These are phyloP conservation scores for Petrocephalus schoutedeni DNA, from an alignment of 2,797 vertebrate species.

Conservation along the genomic window DNA sequence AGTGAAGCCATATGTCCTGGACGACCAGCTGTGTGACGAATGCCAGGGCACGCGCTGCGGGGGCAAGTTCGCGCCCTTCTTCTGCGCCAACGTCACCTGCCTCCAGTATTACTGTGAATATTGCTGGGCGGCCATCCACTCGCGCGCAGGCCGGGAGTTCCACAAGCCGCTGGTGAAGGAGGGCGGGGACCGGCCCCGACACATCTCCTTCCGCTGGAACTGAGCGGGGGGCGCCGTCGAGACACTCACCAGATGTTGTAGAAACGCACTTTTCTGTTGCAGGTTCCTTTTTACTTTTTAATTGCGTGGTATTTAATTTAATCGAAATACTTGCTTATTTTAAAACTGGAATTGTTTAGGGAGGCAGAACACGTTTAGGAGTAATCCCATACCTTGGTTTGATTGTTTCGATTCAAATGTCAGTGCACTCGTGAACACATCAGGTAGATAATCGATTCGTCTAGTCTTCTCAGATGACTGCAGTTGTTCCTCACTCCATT, in stretches of 20 bases:
- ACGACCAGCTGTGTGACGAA: slow-evolving; percentile 99
- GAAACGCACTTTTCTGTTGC: slow-evolving; percentile 97
- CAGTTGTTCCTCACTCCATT: slow-evolving; percentile 64
- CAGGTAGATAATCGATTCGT: slow-evolving; percentile 63
- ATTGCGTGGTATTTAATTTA: slow-evolving; percentile 41
- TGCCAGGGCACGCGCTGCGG: slow-evolving; percentile 98
- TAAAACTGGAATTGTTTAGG: slow-evolving; percentile 35
- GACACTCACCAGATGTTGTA: slow-evolving; percentile 65
- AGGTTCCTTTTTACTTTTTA: slow-evolving; percentile 45
- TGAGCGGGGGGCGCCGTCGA: slow-evolving; percentile 61
- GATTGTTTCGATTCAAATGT: slow-evolving; percentile 57
- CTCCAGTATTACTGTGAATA: slow-evolving; percentile 99
- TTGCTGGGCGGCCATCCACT: slow-evolving; percentile 99
- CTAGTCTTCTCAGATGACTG: slow-evolving; percentile 60
- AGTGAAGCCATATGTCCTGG: slow-evolving; percentile 99
- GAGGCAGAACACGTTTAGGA: slow-evolving; percentile 30
- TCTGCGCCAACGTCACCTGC: slow-evolving; percentile 99
- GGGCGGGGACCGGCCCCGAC: slow-evolving; percentile 96
- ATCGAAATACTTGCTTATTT: slow-evolving; percentile 40
- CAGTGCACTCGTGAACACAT: slow-evolving; percentile 73
- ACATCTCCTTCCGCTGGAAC: slow-evolving; percentile 99
- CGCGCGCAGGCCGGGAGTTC: slow-evolving; percentile 94
- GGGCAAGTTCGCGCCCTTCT: slow-evolving; percentile 98
- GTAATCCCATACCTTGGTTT: slow-evolving; percentile 59
- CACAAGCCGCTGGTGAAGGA: slow-evolving; percentile 99